Percentiles rank a stretch among this genome's conserved stretches.
Evolutionary conservation across 2,797 vertebrate genomes (phyloP).

Genomic region (Simalia tracyae): DNA sequence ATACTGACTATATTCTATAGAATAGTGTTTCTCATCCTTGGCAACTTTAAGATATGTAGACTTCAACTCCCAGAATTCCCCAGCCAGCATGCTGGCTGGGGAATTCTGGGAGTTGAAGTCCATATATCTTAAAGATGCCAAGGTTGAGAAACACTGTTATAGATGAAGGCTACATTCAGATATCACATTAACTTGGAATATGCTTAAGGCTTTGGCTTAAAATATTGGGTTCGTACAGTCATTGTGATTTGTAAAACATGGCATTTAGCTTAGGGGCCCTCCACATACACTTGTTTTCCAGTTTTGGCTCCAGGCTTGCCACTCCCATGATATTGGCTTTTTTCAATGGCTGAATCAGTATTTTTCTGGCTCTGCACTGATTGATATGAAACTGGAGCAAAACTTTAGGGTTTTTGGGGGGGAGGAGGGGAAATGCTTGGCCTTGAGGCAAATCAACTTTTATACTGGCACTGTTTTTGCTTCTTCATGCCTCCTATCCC

Average conservation of each 20-base stretch:
- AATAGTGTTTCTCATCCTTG: too few relatives aligned
- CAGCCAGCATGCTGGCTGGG: too few relatives aligned
- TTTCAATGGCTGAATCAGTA: not conserved
- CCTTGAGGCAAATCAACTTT: too few relatives aligned
- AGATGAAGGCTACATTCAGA: not conserved
- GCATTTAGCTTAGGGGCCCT: not conserved
- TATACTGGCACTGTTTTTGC: too few relatives aligned
- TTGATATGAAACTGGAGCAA: not conserved
- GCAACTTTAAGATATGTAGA: too few relatives aligned
- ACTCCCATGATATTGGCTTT: not conserved
- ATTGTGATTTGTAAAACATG: not conserved
- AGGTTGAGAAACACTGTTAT: too few relatives aligned
- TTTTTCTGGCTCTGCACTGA: not conserved
- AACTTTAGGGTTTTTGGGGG: fast-evolving
- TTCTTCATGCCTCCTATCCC: too few relatives aligned
- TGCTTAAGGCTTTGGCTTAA: not conserved
- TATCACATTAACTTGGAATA: not conserved
- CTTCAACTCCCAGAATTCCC: too few relatives aligned
- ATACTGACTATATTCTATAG: not conserved
- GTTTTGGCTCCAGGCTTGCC: not conserved
- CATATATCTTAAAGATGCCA: too few relatives aligned
- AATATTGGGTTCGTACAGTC: not conserved
- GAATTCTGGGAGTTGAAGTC: too few relatives aligned
- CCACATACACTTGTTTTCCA: not conserved
- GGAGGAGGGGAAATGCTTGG: not conserved